Conservation (phyloP, 2,888 invertebrate genomes). For the Volucella inflata region DNA sequence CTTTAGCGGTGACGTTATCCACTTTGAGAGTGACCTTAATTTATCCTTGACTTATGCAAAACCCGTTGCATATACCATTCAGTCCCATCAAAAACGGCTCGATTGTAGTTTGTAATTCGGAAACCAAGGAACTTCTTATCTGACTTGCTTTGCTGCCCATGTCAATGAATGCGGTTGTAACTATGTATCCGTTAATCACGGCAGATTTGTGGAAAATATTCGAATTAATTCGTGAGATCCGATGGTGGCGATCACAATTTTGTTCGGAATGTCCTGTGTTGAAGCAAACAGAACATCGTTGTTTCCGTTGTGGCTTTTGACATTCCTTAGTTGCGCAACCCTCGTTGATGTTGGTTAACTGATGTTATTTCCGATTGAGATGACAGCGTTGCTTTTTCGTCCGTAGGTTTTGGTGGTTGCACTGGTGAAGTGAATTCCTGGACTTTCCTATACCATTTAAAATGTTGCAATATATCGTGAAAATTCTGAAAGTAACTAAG, state of each 20-base stretch:
- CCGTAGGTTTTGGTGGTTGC: constrained; percentile 8
- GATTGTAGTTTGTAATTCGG: not conserved
- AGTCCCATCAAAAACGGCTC: constrained; percentile 5
- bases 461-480: constrained; percentile 3
- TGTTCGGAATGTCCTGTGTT: constrained; percentile 1
- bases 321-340: constrained; percentile 4
- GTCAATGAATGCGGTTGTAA: too few species aligned
- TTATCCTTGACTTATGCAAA: constrained; percentile 6
- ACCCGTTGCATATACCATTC: constrained; percentile 5
- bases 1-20: constrained; percentile 12
- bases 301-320: not conserved
- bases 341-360: not conserved
- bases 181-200: too few species aligned
- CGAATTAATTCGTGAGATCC: constrained; percentile 5
- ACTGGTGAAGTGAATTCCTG: constrained; percentile 1
- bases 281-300: constrained; percentile 16
- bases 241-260: constrained; percentile 12
- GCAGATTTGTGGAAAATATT: not conserved
- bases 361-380: not conserved
- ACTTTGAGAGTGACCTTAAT: constrained; percentile 9
- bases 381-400: constrained; percentile 2
- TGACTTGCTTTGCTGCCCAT: not conserved
- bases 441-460: constrained; percentile 6
- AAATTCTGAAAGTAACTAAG: not conserved
- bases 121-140: constrained; percentile 8